These are phyloP conservation scores for Salvelinus alpinus DNA, from an alignment of 2,113 vertebrate genomes.

Conservation along the genomic window DNA sequence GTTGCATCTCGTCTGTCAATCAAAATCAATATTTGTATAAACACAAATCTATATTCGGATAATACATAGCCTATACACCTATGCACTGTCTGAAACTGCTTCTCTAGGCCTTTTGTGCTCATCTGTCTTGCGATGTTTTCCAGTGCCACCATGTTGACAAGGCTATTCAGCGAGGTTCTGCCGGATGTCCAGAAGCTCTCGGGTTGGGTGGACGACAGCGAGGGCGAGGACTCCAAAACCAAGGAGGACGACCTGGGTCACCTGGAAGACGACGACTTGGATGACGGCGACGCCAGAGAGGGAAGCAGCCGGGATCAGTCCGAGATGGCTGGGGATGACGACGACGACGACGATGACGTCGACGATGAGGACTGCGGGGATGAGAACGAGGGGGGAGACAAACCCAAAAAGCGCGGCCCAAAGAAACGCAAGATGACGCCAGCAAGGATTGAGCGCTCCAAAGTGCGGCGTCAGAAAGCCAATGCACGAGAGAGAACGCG, in stretches of 20 bases:
- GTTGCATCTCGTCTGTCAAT: neutral
- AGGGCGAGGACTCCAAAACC: slow-evolving; percentile 70
- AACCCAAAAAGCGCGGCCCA: slow-evolving; percentile 95
- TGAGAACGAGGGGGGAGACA: slow-evolving; percentile 82
- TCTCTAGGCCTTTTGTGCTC: neutral
- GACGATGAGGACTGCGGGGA: slow-evolving; percentile 87
- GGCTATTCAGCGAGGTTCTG: slow-evolving; percentile 96
- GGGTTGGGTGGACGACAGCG: slow-evolving; percentile 89
- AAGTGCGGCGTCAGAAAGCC: slow-evolving; percentile 90
- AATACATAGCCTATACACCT: neutral
- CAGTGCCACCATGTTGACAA: slow-evolving; percentile 90
- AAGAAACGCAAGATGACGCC: slow-evolving; percentile 97
- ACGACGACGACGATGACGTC: slow-evolving; percentile 83
- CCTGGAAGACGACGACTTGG: slow-evolving; percentile 76
- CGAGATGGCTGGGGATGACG: slow-evolving; percentile 56
- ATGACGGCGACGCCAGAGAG: slow-evolving; percentile 75
- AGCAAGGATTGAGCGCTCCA: slow-evolving; percentile 89
- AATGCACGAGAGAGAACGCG: slow-evolving; percentile 95
- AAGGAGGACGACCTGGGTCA: slow-evolving; percentile 58
- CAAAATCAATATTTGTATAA: neutral
- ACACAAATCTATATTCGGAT: neutral
- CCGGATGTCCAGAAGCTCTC: slow-evolving; percentile 94
- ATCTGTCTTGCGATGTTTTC: slow-evolving; percentile 45
- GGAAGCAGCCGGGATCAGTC: slow-evolving; percentile 45
- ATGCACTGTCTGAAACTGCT: neutral